These are phyloP conservation scores for Philotrypesis tridentata DNA, from an alignment of 1,140 invertebrate species.

Conservation along the genomic window DNA sequence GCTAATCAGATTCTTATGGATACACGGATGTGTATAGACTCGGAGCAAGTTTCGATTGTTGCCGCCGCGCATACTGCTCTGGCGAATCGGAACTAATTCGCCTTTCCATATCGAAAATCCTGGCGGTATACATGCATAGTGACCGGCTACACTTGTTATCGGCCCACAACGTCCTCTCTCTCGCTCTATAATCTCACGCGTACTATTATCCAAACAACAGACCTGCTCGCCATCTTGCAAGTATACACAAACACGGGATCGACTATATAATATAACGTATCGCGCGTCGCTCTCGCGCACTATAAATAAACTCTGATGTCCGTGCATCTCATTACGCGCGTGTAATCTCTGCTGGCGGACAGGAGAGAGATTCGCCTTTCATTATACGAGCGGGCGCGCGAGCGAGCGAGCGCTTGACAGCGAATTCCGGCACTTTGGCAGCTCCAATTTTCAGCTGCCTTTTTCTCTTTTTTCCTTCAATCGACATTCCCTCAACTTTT, in stretches of 20 bases:
- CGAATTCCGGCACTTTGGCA: neutral
- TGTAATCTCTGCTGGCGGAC: too few relatives aligned
- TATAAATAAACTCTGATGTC: conserved; percentile 40
- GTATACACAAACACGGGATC: neutral
- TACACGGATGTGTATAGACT: too few relatives aligned
- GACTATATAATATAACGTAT: neutral
- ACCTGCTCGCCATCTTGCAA: neutral
- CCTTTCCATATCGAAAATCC: neutral
- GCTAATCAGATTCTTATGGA: too few relatives aligned
- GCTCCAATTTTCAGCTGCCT: neutral
- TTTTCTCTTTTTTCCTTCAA: too few relatives aligned
- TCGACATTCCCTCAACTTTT: neutral
- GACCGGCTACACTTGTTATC: conserved; percentile 28
- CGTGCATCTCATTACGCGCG: conserved; percentile 25
- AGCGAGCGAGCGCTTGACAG: neutral
- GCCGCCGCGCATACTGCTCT: too few relatives aligned
- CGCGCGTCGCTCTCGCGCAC: neutral
- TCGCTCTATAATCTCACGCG: too few relatives aligned
- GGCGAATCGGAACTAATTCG: neutral
- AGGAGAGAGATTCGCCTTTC: too few relatives aligned
- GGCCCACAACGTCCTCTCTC: neutral
- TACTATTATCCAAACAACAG: neutral
- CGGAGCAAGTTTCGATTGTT: too few relatives aligned
- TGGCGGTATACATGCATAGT: too few relatives aligned
- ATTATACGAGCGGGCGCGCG: neutral